Base-by-base conservation (phyloP, 2,797 vertebrate species). In the Synanceia verrucosa region DNA sequence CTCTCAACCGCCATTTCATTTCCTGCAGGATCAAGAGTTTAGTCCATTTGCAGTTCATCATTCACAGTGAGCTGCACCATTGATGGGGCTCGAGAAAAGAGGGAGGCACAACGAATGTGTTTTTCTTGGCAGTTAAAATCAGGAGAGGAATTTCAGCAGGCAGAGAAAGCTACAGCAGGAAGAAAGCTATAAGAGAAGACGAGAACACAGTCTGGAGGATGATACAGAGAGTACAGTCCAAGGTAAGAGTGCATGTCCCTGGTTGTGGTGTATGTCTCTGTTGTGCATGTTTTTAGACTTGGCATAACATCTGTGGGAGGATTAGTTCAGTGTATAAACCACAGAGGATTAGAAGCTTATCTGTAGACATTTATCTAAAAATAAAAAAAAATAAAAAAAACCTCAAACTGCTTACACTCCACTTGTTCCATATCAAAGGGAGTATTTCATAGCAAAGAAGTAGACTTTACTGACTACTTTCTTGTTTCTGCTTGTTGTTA, bases 231-330 rank as follows among this genome's bases (percentile, higher is more conserved):
- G 69, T 11, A 50, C 64, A 53, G 28, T 9, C 23, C 6, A 65
- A 86, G 91, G 91, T 92, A 89, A 82, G 86, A 56, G 4, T 64
- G 16, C 14, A 52, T 60, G 23, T 53, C 13, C 24, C 1, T 36
- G 5, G 28, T 52, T 5, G 4, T 62, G 16, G 31, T 13, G 24
- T 19, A 34, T 43, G 46, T 36, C 24, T 66, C 34, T 62, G n/a
- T 14, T 65, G 57, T 59, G 65, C 63, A 68, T 13, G 33, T 74
- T 82, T 77, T 60, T 34, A 41, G n/a, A 53, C 33, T 65, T 61
- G 65, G 57, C 24, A 69, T 29, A 51, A 73, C 60, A 88, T 79
- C 79, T 85, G 79, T 58, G 18, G 37, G 10, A 79, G 76, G 81
- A 88, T 86, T 84, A 78, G n/a, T 60, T 37, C 19, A 46, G 36